Evolutionary conservation across 2,113 vertebrate species (phyloP).

Genomic region (Capreolus pygargus): DNA sequence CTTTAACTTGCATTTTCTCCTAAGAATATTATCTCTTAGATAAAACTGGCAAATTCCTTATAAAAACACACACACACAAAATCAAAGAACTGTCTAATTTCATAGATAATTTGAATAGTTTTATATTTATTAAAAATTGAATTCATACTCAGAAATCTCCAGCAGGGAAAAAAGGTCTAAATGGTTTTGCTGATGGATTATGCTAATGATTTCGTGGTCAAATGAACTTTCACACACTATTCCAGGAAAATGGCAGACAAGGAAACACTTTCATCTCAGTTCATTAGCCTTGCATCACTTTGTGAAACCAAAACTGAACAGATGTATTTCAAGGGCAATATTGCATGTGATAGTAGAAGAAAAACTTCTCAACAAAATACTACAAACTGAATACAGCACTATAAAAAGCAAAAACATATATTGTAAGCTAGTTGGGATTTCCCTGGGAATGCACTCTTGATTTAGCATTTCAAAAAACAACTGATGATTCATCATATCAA

Average conservation of each 20-base stretch:
- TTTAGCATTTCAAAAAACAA: neutral
- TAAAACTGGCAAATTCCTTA: neutral
- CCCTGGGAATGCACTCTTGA: neutral
- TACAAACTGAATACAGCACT: neutral
- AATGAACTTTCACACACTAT: neutral
- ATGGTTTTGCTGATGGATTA: neutral
- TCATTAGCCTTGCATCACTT: neutral
- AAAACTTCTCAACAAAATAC: neutral
- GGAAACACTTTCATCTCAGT: neutral
- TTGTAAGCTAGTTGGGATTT: neutral
- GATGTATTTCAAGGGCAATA: neutral
- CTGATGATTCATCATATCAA: neutral
- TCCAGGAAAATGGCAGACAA: neutral
- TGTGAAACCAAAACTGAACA: neutral
- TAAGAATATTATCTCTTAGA: neutral
- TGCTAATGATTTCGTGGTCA: neutral
- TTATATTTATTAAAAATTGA: neutral
- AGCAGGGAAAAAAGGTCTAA: neutral
- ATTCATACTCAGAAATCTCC: neutral
- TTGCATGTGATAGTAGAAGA: neutral
- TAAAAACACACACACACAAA: neutral
- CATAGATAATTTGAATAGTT: neutral
- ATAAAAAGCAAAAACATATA: neutral
- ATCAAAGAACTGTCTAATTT: neutral
- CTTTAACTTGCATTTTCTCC: neutral